These are phyloP conservation scores for Lissocephala sabroskyi DNA, from an alignment of 2,888 invertebrate genomes.

Conservation along the genomic window DNA sequence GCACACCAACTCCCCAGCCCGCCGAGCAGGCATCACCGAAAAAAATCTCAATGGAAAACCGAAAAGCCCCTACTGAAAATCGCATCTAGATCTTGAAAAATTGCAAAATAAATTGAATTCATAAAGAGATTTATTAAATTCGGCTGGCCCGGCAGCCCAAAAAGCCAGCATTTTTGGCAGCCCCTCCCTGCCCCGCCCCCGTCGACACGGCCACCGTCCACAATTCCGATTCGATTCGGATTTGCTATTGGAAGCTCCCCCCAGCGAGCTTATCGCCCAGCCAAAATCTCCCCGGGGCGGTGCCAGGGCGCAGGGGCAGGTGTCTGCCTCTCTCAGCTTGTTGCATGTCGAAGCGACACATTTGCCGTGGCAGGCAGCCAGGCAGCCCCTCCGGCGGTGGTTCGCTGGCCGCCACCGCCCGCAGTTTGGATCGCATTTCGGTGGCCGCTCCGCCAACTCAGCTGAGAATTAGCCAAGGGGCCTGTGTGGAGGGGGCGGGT, in stretches of 20 bases:
- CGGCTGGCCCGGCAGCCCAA: slow-evolving; percentile 39
- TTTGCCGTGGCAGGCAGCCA: not conserved
- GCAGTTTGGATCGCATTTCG: slow-evolving; percentile 9
- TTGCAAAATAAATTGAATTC: slow-evolving; percentile 56
- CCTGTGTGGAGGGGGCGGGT: too few relatives aligned
- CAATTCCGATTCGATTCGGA: too few relatives aligned
- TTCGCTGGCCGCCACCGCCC: not conserved
- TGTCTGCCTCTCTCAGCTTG: slow-evolving; percentile 4
- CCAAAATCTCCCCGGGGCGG: slow-evolving; percentile 35
- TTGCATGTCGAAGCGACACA: slow-evolving; percentile 11
- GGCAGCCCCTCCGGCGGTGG: not conserved
- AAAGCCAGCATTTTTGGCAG: slow-evolving; percentile 7
- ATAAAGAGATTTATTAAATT: slow-evolving; percentile 57
- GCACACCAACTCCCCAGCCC: not conserved
- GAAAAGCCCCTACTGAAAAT: slow-evolving; percentile 19
- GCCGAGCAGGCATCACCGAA: not conserved
- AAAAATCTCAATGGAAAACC: slow-evolving; percentile 19
- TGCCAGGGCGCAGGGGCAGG: slow-evolving; percentile 6
- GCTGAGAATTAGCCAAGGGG: too few relatives aligned
- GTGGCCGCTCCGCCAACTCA: too few relatives aligned
- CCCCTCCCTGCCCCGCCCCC: too few relatives aligned
- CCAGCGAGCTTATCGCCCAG: slow-evolving; percentile 42
- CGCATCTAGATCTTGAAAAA: slow-evolving; percentile 47
- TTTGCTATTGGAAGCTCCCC: slow-evolving; percentile 6
- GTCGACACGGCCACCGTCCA: too few relatives aligned